Percentiles rank a stretch among this genome's conserved stretches.
Conservation (phyloP, 2,888 invertebrate species). For the Amphipyra berbera region DNA sequence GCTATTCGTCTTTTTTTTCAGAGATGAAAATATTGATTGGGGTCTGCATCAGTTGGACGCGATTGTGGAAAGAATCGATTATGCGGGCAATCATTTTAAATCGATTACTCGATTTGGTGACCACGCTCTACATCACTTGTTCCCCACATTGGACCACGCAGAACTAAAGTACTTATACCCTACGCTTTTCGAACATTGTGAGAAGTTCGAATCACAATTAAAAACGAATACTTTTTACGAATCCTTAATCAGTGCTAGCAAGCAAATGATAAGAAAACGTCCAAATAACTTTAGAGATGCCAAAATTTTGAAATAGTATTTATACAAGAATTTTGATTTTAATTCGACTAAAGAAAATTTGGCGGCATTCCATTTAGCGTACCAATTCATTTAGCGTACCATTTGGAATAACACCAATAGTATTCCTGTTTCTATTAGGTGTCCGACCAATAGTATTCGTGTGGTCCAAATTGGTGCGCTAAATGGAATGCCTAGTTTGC, state of each 20-base stretch:
- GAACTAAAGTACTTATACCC: slow-evolving; percentile 92
- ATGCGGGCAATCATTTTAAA: slow-evolving; percentile 91
- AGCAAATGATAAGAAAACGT: slow-evolving; percentile 80
- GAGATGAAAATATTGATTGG: slow-evolving; percentile 91
- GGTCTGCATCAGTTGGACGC: slow-evolving; percentile 94
- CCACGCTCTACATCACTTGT: slow-evolving; percentile 94
- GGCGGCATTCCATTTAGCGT: too few relatives aligned
- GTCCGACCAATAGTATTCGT: too few relatives aligned
- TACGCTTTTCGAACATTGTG: slow-evolving; percentile 90
- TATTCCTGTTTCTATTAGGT: too few relatives aligned
- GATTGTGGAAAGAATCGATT: slow-evolving; percentile 92
- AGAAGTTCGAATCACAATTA: slow-evolving; percentile 90
- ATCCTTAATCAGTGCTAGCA: slow-evolving; percentile 92
- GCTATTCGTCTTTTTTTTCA: slow-evolving; percentile 68
- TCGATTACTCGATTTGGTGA: slow-evolving; percentile 94
- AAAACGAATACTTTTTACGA: slow-evolving; percentile 89
- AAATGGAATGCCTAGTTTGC: too few relatives aligned
- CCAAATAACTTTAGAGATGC: slow-evolving; percentile 73
- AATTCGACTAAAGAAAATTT: not conserved
- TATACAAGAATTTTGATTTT: not conserved
- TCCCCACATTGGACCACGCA: slow-evolving; percentile 95
- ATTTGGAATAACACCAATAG: too few relatives aligned
- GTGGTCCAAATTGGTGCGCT: too few relatives aligned
- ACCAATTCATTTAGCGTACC: too few relatives aligned
- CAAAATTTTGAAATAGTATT: slow-evolving; percentile 41